Conservation (phyloP, 2,113 vertebrate species). For the Nibea coibor region DNA sequence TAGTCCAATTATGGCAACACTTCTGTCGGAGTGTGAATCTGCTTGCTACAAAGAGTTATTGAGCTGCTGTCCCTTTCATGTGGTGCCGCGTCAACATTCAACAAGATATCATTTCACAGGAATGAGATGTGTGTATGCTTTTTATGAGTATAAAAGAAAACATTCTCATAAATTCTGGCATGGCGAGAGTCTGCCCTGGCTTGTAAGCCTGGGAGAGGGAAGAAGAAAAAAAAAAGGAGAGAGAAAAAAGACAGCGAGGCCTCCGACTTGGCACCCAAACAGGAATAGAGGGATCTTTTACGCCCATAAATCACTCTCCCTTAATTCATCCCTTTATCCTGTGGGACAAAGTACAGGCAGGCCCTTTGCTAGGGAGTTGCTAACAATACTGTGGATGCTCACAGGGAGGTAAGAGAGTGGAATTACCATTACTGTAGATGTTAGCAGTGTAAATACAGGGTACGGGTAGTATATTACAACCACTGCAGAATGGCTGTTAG, state of each 20-base stretch:
- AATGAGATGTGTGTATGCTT: slow-evolving; percentile 74
- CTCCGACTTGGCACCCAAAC: slow-evolving; percentile 66
- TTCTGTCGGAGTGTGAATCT: slow-evolving; percentile 67
- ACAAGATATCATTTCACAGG: slow-evolving; percentile 79
- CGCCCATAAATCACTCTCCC: slow-evolving; percentile 72
- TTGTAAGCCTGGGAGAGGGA: slow-evolving; percentile 70
- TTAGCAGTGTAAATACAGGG: slow-evolving; percentile 68
- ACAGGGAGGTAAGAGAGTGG: slow-evolving; percentile 57
- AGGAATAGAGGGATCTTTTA: slow-evolving; percentile 65
- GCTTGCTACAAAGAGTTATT: slow-evolving; percentile 62
- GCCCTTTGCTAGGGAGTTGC: slow-evolving; percentile 41
- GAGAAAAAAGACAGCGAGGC: slow-evolving; percentile 61
- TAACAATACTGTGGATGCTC: slow-evolving; percentile 57
- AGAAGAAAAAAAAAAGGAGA: slow-evolving; percentile 27
- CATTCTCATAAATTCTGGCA: slow-evolving; percentile 79
- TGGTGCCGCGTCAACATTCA: slow-evolving; percentile 66
- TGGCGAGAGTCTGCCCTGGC: slow-evolving; percentile 73
- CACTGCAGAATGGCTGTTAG: slow-evolving; percentile 43
- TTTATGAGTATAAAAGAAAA: slow-evolving; percentile 78
- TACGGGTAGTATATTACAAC: slow-evolving; percentile 66
- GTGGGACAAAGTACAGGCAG: slow-evolving; percentile 60
- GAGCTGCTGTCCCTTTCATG: slow-evolving; percentile 75
- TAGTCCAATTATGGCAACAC: slow-evolving; percentile 70
- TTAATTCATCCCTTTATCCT: slow-evolving; percentile 73
- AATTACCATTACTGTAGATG: slow-evolving; percentile 65